Conservation (phyloP, 2,113 vertebrate species). For the Promerops cafer region DNA sequence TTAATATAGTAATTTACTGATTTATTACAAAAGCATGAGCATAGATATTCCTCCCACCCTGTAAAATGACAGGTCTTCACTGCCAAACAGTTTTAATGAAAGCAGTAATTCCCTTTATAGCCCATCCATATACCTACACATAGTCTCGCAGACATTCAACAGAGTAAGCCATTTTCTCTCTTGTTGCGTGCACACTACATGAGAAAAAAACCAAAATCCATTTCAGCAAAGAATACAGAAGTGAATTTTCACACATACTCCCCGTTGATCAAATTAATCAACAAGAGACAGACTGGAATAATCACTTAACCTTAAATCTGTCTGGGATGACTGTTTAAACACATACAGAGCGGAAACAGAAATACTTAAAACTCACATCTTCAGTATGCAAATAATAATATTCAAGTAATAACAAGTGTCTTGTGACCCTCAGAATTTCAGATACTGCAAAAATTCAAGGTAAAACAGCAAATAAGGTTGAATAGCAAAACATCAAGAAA, state of each 20-base stretch:
- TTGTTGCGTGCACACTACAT: constrained; percentile 83
- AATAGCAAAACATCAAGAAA: not conserved
- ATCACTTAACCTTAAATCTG: not conserved
- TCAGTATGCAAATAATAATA: not conserved
- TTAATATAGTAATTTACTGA: not conserved
- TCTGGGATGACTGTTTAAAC: not conserved
- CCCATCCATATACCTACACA: constrained; percentile 75
- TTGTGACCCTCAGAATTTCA: not conserved
- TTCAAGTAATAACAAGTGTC: not conserved
- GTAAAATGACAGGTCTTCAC: not conserved
- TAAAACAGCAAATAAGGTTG: not conserved
- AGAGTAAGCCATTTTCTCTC: constrained; percentile 87
- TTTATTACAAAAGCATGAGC: not conserved
- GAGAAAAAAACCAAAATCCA: not conserved
- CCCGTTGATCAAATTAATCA: rapidly evolving
- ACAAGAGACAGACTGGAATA: not conserved
- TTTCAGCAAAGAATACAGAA: not conserved
- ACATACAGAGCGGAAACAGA: not conserved
- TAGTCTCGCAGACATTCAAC: constrained; percentile 88
- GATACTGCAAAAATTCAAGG: not conserved
- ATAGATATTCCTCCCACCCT: not conserved
- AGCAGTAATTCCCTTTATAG: not conserved
- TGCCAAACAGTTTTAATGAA: not conserved
- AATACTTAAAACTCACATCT: not conserved
- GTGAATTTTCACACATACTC: not conserved